Conservation (phyloP, 1,140 invertebrate genomes). For the Phymastichus coffea region DNA sequence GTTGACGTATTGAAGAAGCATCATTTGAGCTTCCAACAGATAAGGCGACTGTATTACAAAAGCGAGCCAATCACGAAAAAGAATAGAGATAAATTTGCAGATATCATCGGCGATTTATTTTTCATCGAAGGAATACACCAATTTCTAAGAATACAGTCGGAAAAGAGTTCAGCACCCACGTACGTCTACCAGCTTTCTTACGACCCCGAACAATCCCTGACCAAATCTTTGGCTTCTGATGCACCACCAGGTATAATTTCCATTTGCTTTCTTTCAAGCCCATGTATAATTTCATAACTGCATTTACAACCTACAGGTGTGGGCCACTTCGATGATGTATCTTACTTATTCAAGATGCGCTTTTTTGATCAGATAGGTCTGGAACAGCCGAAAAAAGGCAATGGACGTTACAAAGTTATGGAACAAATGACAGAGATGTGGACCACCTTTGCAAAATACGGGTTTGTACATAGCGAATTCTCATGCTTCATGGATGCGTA, state of each 20-base stretch:
- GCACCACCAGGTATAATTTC: background rate
- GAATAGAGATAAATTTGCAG: background rate
- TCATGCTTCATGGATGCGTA: too few species aligned
- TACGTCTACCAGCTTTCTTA: background rate
- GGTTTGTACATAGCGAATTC: background rate
- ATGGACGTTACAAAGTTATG: background rate
- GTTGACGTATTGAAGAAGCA: background rate
- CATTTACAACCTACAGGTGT: background rate
- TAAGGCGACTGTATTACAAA: background rate
- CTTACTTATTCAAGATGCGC: background rate
- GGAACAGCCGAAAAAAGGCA: background rate
- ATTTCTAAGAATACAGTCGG: background rate
- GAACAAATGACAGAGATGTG: conserved; percentile 7
- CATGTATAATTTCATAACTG: too few species aligned
- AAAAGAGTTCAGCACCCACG: background rate
- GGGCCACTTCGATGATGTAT: conserved; percentile 3
- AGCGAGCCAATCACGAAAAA: background rate
- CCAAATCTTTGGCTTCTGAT: background rate
- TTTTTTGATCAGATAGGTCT: background rate
- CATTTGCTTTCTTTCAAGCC: too few species aligned
- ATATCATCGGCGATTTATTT: background rate
- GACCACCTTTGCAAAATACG: conserved; percentile 10
- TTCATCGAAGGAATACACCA: background rate
- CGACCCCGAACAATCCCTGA: background rate
- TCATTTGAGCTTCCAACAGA: background rate